Evolutionary conservation across 2,888 invertebrate species (phyloP).

Genomic region (Lottia gigantea): DNA sequence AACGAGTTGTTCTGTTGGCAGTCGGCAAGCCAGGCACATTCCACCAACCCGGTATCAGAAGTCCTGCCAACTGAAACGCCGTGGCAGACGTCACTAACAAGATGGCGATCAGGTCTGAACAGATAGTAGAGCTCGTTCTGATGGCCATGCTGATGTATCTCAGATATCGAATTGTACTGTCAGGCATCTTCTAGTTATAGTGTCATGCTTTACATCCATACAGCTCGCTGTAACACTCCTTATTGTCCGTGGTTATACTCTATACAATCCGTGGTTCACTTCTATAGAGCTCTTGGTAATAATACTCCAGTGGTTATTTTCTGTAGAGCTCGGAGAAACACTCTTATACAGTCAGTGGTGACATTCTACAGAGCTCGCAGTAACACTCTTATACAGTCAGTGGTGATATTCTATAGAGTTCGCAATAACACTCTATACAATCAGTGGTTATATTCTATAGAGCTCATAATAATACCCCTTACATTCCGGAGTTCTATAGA

Average conservation of each 20-base stretch:
- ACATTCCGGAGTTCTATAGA: no score
- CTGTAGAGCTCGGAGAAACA: not conserved
- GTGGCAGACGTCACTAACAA: conserved; percentile 15
- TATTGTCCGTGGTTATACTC: not conserved
- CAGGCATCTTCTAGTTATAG: not conserved
- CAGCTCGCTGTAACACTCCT: not conserved
- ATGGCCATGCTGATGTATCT: not conserved
- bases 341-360: no score
- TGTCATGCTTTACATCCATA: not conserved
- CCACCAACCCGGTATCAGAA: conserved; percentile 21
- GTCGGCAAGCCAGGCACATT: not conserved
- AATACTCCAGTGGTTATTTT: no score
- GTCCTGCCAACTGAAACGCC: conserved; percentile 19
- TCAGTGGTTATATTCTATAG: no score
- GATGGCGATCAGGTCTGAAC: conserved; percentile 10
- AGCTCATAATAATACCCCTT: no score
- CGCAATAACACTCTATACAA: no score
- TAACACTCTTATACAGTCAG: no score
- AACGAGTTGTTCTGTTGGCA: conserved; percentile 13
- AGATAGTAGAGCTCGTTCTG: not conserved
- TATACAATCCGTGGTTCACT: no score
- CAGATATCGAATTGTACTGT: not conserved
- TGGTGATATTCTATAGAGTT: no score
- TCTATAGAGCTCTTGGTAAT: no score
- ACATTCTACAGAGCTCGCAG: no score